phyloP scores from a whole-genome alignment of 2,797 vertebrate species.

The Cossypha niveicapilla region DNA sequence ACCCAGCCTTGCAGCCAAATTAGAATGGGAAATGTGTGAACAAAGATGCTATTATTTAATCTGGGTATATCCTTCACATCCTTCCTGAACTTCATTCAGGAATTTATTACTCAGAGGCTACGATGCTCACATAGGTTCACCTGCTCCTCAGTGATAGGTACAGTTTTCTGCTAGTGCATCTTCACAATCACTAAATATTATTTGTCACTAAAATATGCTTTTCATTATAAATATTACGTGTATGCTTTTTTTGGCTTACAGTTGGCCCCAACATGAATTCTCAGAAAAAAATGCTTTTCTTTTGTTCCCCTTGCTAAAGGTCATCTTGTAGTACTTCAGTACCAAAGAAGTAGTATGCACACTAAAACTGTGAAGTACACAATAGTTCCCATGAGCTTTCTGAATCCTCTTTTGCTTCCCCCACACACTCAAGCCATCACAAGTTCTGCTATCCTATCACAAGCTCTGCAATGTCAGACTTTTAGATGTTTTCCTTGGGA shows the following conservation, averaged over 20 bases:
- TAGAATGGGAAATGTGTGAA: not conserved
- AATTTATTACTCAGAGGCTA: not conserved
- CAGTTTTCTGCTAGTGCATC: not conserved
- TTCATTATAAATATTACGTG: not conserved
- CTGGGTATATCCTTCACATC: not conserved
- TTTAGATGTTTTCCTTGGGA: not conserved
- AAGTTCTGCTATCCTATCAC: not conserved
- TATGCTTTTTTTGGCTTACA: not conserved
- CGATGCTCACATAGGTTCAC: not conserved
- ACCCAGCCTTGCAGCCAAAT: not conserved
- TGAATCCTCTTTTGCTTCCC: not conserved
- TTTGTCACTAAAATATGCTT: not conserved
- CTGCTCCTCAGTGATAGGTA: not conserved
- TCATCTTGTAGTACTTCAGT: not conserved
- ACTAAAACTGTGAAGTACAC: not conserved
- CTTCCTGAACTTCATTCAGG: not conserved
- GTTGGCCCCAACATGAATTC: not conserved
- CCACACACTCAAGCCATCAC: not conserved
- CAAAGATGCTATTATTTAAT: not conserved
- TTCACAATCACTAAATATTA: not conserved
- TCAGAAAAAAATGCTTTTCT: not conserved
- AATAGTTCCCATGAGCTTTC: not conserved
- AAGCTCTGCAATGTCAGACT: not conserved
- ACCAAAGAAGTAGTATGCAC: not conserved
- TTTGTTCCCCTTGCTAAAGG: not conserved